Evolutionary conservation across 2,113 vertebrate species (phyloP).

Genomic region (Elaphurus davidianus): DNA sequence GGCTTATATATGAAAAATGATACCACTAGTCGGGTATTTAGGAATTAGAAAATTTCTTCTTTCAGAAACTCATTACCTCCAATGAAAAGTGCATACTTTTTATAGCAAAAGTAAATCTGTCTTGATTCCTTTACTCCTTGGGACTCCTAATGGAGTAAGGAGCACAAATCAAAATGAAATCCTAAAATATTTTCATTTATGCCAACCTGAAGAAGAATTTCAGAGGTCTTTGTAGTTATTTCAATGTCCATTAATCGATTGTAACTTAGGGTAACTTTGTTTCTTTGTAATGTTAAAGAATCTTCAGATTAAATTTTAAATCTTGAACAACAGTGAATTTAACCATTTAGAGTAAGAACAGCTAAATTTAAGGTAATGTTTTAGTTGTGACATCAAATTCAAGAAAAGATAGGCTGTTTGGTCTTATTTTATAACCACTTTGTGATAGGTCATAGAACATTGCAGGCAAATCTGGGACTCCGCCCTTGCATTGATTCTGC

Average conservation of each 20-base stretch:
- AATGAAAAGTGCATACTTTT: background rate
- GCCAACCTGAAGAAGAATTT: background rate
- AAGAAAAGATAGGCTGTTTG: background rate
- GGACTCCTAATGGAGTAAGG: background rate
- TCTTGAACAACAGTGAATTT: background rate
- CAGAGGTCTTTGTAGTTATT: background rate
- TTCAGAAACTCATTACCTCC: background rate
- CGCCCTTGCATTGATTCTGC: background rate
- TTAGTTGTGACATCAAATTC: background rate
- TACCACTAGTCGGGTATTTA: background rate
- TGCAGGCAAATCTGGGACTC: background rate
- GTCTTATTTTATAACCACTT: background rate
- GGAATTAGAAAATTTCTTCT: background rate
- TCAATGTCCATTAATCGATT: background rate
- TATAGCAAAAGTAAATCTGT: background rate
- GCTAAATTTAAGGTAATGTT: background rate
- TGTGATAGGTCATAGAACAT: background rate
- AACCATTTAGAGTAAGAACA: background rate
- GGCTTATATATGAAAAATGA: constrained; percentile 58
- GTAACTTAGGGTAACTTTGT: background rate
- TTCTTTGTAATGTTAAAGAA: background rate
- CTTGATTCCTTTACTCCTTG: background rate
- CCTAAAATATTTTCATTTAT: background rate
- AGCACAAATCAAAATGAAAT: background rate
- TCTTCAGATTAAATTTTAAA: background rate